Evolutionary conservation across 2,888 invertebrate species (phyloP).

Genomic region (Alcis repandata): DNA sequence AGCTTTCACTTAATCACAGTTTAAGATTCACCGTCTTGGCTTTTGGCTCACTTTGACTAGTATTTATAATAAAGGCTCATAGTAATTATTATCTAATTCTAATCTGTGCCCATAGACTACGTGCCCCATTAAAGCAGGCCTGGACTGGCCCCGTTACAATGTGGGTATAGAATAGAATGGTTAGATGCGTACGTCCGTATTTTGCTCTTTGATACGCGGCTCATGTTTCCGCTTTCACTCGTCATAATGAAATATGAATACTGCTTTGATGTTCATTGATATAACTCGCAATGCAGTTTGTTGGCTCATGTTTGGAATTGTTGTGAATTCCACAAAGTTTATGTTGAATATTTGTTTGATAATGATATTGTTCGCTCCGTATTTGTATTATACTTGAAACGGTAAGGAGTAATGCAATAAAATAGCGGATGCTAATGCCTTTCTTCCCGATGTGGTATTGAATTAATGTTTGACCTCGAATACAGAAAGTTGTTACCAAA

Average conservation of each 20-base stretch:
- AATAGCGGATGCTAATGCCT: no score
- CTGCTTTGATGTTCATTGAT: conserved; percentile 44
- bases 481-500: no score
- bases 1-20: no score
- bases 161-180: conserved; percentile 17
- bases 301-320: conserved; percentile 19
- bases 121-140: neutral
- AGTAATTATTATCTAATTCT: no score
- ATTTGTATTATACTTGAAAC: neutral
- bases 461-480: no score
- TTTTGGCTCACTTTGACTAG: no score
- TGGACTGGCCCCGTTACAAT: conserved; percentile 13
- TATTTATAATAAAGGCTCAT: no score
- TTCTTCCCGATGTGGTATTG: no score
- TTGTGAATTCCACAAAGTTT: conserved; percentile 9
- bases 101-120: neutral
- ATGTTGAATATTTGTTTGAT: conserved; percentile 16
- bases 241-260: conserved; percentile 46
- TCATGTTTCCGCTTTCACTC: conserved; percentile 46
- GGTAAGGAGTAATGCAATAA: neutral
- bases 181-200: conserved; percentile 19
- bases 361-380: conserved; percentile 1
- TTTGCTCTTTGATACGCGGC: conserved; percentile 44
- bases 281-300: conserved; percentile 35
- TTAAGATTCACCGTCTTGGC: no score